A percentile compares a stretch with the other conserved stretches of the same genome.
Evolutionary conservation across 2,797 vertebrate species (phyloP).

Genomic region (Eulemur mongoz): DNA sequence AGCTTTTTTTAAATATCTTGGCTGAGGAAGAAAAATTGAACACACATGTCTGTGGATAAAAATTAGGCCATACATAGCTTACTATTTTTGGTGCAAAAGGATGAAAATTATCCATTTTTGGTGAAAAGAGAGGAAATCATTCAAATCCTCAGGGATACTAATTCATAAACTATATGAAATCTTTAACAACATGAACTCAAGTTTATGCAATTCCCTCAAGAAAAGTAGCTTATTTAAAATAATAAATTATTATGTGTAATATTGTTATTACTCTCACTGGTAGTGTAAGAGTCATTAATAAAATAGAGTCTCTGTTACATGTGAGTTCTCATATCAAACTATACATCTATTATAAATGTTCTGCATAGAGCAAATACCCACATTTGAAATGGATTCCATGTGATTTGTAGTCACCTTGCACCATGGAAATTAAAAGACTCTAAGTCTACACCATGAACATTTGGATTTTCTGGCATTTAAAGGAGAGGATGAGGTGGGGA

Average conservation of each 20-base stretch:
- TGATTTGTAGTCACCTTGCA: not conserved
- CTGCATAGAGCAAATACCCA: not conserved
- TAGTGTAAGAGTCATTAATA: constrained; percentile 40
- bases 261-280: constrained; percentile 35
- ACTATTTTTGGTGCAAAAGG: constrained; percentile 25
- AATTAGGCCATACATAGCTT: not conserved
- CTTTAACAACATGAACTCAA: constrained; percentile 40
- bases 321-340: constrained; percentile 54
- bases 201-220: constrained; percentile 27
- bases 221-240: constrained; percentile 56
- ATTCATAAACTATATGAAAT: constrained; percentile 56
- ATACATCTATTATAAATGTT: constrained; percentile 50
- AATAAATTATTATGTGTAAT: constrained; percentile 57
- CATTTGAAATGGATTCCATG: constrained; percentile 19
- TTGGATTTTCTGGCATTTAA: constrained; percentile 26
- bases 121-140: constrained; percentile 33
- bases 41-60: constrained; percentile 22
- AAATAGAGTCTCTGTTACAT: constrained; percentile 47
- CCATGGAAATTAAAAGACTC: not conserved
- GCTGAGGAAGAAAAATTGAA: not conserved
- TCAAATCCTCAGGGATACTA: constrained; percentile 14
- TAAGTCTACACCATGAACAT: not conserved
- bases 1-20: constrained; percentile 26
- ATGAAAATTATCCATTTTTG: constrained; percentile 14
- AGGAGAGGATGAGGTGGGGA: not conserved